phyloP scores from a whole-genome alignment of 2,113 vertebrate genomes.

The Charadrius vociferus region DNA sequence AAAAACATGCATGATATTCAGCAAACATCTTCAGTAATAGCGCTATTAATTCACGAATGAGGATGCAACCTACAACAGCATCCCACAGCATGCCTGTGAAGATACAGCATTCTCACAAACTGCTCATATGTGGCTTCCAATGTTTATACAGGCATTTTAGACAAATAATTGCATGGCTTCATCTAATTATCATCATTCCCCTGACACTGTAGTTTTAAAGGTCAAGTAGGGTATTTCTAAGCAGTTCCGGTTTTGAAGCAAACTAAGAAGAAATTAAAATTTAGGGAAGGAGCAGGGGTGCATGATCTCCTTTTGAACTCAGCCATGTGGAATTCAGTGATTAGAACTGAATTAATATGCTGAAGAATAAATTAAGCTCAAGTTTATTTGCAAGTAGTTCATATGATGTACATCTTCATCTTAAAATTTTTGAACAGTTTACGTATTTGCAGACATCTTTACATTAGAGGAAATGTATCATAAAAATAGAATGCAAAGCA shows the following conservation, averaged over 20 bases:
- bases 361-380: slow-evolving; percentile 51
- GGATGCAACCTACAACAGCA: background rate
- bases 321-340: slow-evolving; percentile 62
- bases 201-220: slow-evolving; percentile 21
- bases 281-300: background rate
- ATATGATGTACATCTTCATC: slow-evolving; percentile 14
- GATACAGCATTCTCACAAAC: background rate
- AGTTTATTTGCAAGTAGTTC: slow-evolving; percentile 13
- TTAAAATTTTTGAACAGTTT: background rate
- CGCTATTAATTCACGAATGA: background rate
- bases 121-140: background rate
- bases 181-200: background rate
- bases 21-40: background rate
- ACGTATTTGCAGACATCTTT: slow-evolving; percentile 1
- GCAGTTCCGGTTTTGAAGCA: background rate
- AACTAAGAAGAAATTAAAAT: slow-evolving; percentile 35
- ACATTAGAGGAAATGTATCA: background rate
- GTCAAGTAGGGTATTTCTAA: slow-evolving; percentile 24
- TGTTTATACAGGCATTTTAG: background rate
- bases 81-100: background rate
- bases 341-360: slow-evolving; percentile 57
- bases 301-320: slow-evolving; percentile 52
- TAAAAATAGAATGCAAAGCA: background rate
- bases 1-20: background rate
- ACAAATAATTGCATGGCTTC: background rate